Evolutionary conservation across 2,888 invertebrate species (phyloP).

Genomic region (Dexiosoma caninum): DNA sequence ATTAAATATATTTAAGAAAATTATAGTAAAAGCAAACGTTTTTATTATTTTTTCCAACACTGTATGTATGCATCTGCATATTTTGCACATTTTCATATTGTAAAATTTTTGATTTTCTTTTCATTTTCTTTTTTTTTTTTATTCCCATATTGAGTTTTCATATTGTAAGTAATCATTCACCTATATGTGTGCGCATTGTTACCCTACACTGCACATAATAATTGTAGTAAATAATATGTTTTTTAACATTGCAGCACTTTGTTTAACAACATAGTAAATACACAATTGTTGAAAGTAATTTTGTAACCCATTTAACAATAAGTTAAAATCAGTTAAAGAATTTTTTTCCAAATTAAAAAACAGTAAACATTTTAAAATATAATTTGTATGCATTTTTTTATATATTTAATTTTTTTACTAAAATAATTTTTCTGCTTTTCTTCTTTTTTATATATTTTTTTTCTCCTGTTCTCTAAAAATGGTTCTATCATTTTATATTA

Average conservation of each 20-base stretch:
- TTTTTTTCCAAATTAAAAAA: neutral
- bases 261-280: neutral
- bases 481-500: constrained; percentile 26
- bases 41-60: no score
- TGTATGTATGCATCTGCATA: no score
- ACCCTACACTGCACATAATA: neutral
- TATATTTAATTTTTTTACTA: constrained; percentile 49
- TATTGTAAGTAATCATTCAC: constrained; percentile 18
- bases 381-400: constrained; percentile 44
- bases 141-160: neutral
- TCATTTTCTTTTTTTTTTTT: neutral
- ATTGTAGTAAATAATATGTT: neutral
- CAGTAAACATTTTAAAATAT: neutral
- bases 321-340: constrained; percentile 50
- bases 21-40: no score
- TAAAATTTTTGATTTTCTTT: no score
- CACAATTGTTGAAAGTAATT: constrained; percentile 22
- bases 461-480: constrained; percentile 55
- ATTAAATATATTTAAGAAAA: no score
- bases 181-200: neutral
- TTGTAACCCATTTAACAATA: constrained; percentile 18
- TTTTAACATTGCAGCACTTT: constrained; percentile 7
- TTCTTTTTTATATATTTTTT: constrained; percentile 67
- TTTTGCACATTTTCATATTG: no score
- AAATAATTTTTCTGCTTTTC: constrained; percentile 67